Evolutionary conservation across 1,140 invertebrate species (phyloP).

Genomic region (Drosophila quadrilineata): DNA sequence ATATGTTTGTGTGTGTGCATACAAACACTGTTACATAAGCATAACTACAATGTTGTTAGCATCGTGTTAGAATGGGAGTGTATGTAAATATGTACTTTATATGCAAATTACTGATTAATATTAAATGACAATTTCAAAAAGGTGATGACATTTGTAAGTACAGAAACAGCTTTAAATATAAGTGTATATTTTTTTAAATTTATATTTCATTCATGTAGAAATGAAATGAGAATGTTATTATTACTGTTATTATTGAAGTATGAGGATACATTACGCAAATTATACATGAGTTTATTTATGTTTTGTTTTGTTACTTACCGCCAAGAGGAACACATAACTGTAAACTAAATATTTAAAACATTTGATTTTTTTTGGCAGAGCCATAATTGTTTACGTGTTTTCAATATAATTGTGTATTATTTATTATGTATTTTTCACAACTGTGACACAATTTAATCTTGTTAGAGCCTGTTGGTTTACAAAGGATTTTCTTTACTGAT

Average conservation of each 20-base stretch:
- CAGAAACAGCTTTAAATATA: no score
- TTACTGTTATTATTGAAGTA: no score
- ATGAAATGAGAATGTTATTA: no score
- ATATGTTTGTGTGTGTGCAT: not conserved
- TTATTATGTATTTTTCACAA: conserved; percentile 21
- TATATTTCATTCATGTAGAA: conserved; percentile 55
- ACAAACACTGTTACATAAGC: not conserved
- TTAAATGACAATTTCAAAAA: no score
- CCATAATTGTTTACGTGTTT: conserved; percentile 48
- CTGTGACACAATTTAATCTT: not conserved
- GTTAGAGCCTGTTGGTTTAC: conserved; percentile 6
- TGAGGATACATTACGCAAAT: no score
- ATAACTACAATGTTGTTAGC: not conserved
- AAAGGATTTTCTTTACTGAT: not conserved
- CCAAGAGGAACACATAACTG: conserved; percentile 80
- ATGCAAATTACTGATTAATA: no score
- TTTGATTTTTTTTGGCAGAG: conserved; percentile 79
- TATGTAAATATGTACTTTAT: conserved; percentile 2
- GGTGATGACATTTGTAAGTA: no score
- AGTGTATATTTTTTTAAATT: not conserved
- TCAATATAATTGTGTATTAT: conserved; percentile 11
- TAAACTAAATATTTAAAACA: conserved; percentile 81
- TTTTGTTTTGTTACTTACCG: conserved; percentile 61
- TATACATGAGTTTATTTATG: conserved; percentile 6
- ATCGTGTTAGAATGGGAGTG: no score